Evolutionary conservation across 2,888 invertebrate species (phyloP).

Genomic region (Lordiphosa fenestrarum): DNA sequence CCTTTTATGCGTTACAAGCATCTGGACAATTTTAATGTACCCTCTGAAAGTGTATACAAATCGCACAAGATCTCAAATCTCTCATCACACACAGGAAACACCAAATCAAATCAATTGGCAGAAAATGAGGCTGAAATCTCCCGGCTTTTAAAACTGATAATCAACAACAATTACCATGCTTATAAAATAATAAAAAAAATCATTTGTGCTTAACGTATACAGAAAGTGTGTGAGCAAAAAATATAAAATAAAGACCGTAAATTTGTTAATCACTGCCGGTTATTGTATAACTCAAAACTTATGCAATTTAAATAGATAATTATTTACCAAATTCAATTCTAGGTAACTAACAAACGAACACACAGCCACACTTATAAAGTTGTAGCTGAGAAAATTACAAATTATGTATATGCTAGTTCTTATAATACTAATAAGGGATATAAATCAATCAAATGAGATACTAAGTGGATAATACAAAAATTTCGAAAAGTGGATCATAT

Average conservation of each 20-base stretch:
- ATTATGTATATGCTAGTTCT: too few species aligned
- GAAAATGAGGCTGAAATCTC: not conserved
- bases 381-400: too few species aligned
- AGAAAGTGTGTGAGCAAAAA: not conserved
- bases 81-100: not conserved
- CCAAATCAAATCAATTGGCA: not conserved
- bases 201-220: not conserved
- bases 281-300: slow-evolving; percentile 3
- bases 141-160: not conserved
- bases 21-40: too few species aligned
- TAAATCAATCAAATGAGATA: too few species aligned
- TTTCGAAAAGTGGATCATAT: too few species aligned
- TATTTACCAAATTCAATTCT: slow-evolving; percentile 29
- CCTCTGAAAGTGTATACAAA: not conserved
- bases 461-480: too few species aligned
- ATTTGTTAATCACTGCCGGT: too few species aligned
- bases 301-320: not conserved
- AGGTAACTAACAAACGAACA: slow-evolving; percentile 39
- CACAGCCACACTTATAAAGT: slow-evolving; percentile 11
- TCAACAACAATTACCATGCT: slow-evolving; percentile 7
- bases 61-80: slow-evolving; percentile 1
- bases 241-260: not conserved
- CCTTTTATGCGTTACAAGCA: too few species aligned
- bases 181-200: slow-evolving; percentile 10
- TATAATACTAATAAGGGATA: too few species aligned